Percentiles rank a stretch among this genome's conserved stretches.
These are phyloP conservation scores for Lophotriccus pileatus DNA, from an alignment of 2,797 vertebrate genomes.

Conservation along the genomic window DNA sequence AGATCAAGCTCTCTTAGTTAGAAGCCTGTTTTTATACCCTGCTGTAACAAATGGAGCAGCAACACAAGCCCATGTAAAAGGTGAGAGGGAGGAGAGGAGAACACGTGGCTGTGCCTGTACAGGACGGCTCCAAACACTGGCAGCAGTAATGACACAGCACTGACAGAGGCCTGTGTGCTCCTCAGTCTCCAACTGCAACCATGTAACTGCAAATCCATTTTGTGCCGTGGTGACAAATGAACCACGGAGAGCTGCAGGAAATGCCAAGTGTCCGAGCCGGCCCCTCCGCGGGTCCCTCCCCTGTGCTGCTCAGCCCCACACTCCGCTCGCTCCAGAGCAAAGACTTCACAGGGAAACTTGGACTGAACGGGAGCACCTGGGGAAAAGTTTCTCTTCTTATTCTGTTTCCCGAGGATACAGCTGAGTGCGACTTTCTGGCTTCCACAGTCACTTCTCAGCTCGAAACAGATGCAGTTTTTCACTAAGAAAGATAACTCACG, in stretches of 20 bases:
- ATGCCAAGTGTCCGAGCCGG: fast-evolving
- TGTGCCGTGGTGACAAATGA: neutral
- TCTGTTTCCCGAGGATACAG: slow-evolving; percentile 71
- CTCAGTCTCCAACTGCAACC: neutral
- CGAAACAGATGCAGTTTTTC: slow-evolving; percentile 71
- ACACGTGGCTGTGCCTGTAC: neutral
- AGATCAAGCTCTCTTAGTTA: neutral
- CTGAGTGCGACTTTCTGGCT: slow-evolving; percentile 68
- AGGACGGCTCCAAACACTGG: neutral
- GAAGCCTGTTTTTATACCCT: neutral
- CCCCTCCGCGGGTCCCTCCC: neutral
- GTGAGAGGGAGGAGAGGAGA: neutral
- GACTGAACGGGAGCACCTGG: slow-evolving; percentile 56
- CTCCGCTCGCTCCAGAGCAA: neutral
- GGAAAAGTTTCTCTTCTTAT: slow-evolving; percentile 60
- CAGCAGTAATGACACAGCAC: neutral
- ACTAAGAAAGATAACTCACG: slow-evolving; percentile 52
- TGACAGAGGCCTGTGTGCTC: neutral
- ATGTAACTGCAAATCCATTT: neutral
- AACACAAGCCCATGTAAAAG: neutral
- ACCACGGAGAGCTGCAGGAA: neutral
- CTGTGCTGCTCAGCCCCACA: neutral
- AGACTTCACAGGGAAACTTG: neutral
- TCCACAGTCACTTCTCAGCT: slow-evolving; percentile 41
- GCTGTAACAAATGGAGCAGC: neutral